A percentile compares a stretch with the other conserved stretches of the same genome.
These are phyloP conservation scores for Rallus limicola DNA, from an alignment of 2,113 vertebrate species.

Conservation along the genomic window DNA sequence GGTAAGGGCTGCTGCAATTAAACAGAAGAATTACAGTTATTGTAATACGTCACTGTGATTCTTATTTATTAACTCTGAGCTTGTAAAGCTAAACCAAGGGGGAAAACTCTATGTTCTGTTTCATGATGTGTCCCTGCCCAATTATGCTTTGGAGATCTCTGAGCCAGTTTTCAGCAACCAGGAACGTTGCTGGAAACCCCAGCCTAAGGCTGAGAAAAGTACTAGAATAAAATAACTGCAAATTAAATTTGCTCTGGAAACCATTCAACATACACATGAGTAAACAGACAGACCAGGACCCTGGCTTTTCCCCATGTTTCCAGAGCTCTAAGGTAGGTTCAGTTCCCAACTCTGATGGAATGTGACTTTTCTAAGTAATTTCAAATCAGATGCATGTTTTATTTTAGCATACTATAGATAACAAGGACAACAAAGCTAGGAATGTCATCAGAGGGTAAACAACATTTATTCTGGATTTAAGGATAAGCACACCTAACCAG, in stretches of 20 bases:
- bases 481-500: neutral
- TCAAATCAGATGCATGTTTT: neutral
- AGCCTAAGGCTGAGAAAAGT: neutral
- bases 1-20: neutral
- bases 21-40: neutral
- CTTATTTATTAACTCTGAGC: neutral
- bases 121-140: neutral
- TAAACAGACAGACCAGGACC: neutral
- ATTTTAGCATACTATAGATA: neutral
- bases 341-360: neutral
- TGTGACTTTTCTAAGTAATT: neutral
- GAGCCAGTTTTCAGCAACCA: neutral
- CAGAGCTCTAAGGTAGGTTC: neutral
- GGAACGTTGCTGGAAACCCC: neutral
- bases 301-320: neutral
- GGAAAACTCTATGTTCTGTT: neutral
- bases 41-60: neutral
- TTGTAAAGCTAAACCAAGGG: neutral
- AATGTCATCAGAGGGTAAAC: neutral
- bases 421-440: neutral
- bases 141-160: neutral
- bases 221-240: neutral
- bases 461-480: neutral
- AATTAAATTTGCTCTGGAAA: neutral
- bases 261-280: neutral